Conservation (phyloP, 2,113 vertebrate species). For the Cricetomys ansorgei region DNA sequence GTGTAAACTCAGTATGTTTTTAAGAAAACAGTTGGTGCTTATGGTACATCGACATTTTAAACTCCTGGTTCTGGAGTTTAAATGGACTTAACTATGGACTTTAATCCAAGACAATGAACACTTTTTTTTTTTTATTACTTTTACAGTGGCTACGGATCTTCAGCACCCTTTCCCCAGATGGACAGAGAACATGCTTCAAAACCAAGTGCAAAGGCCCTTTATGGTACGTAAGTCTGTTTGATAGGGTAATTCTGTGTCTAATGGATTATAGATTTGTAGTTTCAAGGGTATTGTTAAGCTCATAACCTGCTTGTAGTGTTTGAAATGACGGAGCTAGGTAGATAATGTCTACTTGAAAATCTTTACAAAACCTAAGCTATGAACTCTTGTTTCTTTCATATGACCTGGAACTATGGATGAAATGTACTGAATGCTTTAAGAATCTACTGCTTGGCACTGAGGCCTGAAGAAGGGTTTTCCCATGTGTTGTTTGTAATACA, state of each 20-base stretch:
- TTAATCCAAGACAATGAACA: constrained; percentile 26
- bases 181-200: constrained; percentile 86
- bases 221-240: constrained; percentile 82
- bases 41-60: constrained; percentile 23
- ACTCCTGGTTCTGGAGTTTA: constrained; percentile 44
- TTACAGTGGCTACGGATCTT: constrained; percentile 89
- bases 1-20: not conserved
- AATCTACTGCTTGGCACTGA: not conserved
- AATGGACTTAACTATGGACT: constrained; percentile 56
- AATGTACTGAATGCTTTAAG: not conserved
- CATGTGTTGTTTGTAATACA: not conserved
- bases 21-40: not conserved
- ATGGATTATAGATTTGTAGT: not conserved
- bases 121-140: constrained; percentile 48
- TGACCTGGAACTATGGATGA: not conserved
- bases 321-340: not conserved
- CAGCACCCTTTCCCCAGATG: constrained; percentile 82
- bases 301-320: not conserved
- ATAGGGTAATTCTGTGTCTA: not conserved
- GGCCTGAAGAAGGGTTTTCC: not conserved
- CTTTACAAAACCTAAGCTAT: not conserved
- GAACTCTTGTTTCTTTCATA: not conserved
- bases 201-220: constrained; percentile 89
- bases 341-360: not conserved
- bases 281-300: not conserved